Percentiles rank a stretch among this genome's conserved stretches.
These are phyloP conservation scores for Okamejei kenojei DNA, from an alignment of 2,797 vertebrate genomes.

Conservation along the genomic window DNA sequence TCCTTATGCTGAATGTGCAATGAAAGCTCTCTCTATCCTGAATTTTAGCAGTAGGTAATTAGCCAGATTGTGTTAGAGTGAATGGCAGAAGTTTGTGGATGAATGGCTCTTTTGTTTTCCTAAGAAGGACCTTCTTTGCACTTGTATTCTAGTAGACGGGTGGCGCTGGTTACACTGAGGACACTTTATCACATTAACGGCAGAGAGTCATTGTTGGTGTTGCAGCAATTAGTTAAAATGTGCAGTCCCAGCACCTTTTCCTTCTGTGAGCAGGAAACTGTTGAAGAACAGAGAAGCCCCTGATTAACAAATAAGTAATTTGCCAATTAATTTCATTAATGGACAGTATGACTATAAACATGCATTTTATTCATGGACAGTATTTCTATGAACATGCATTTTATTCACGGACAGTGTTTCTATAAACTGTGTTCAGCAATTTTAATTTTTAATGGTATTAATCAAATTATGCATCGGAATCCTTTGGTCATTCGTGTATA, in stretches of 20 bases:
- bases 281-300: not conserved
- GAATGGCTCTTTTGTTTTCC: conserved; percentile 31
- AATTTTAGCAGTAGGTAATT: conserved; percentile 29
- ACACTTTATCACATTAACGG: conserved; percentile 23
- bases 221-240: conserved; percentile 18
- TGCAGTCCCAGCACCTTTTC: conserved; percentile 28
- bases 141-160: conserved; percentile 23
- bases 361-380: too few relatives aligned
- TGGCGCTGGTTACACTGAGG: conserved; percentile 25
- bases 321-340: not conserved
- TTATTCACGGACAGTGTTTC: not conserved
- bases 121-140: conserved; percentile 22
- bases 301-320: not conserved
- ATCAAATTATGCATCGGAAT: not conserved
- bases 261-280: conserved; percentile 19
- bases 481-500: not conserved
- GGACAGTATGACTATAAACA: not conserved
- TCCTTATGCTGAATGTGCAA: not conserved
- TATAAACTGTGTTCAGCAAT: not conserved
- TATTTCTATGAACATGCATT: not conserved
- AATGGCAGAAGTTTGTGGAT: conserved; percentile 27
- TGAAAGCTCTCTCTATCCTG: conserved; percentile 23
- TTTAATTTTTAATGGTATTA: not conserved
- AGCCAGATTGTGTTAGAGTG: conserved; percentile 26
- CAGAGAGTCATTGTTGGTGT: conserved; percentile 22